phyloP scores from a whole-genome alignment of 2,797 vertebrate species.

The Nyctibius grandis region DNA sequence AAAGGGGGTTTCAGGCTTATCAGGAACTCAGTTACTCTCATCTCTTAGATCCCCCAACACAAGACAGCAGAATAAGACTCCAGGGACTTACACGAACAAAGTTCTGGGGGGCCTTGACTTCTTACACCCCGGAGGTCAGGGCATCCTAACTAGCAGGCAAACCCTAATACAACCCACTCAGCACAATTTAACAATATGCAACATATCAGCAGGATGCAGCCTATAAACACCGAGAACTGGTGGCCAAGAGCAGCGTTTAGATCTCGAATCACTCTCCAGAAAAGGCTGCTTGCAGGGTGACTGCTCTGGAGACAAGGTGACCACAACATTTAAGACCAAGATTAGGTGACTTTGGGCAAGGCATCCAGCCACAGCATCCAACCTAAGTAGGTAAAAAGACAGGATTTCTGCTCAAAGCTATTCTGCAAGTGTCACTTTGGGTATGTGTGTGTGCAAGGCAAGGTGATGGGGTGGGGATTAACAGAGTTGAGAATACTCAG shows the following conservation, averaged over 20 bases:
- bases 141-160: not conserved
- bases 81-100: not conserved
- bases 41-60: not conserved
- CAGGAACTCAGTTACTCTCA: not conserved
- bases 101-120: not conserved
- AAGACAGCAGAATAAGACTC: not conserved
- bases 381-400: not conserved
- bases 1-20: not conserved
- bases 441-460: not conserved
- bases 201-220: accelerated
- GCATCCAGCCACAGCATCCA: not conserved
- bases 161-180: not conserved
- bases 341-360: not conserved
- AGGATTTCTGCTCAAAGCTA: not conserved
- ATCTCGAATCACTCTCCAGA: not conserved
- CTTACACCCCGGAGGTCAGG: not conserved
- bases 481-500: not conserved
- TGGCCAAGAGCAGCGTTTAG: too few species aligned
- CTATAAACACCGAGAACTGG: not conserved
- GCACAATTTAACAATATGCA: too few species aligned
- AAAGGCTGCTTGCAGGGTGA: not conserved
- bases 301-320: not conserved
- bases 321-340: not conserved
- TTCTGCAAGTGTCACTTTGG: not conserved
- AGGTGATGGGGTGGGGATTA: constrained; percentile 36